Evolutionary conservation across 2,113 vertebrate genomes (phyloP), one percentile per base, ranked within the genome.

Genomic region (Paraplagusia blochii): DNA sequence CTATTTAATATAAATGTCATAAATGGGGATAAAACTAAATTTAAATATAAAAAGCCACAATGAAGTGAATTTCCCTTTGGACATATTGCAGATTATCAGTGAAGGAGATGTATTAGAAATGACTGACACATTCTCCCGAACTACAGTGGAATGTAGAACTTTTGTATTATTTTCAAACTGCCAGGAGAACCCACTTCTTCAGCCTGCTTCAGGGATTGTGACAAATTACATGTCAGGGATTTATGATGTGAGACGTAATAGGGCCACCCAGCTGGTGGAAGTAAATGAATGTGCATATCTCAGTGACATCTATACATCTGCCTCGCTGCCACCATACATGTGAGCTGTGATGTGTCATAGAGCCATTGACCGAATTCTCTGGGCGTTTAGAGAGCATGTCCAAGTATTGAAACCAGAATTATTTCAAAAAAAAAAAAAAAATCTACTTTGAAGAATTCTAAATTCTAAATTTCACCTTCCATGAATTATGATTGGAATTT

Each of bases 171-270:
- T 73, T 71, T 76, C 64, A 29, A 29, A 57, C 63, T 75, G 53
- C 29, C 47, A 46, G 29, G 57, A 67, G 48, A 65, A 52, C 36
- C 68, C 63, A 54, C 54, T 63, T 69, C 67, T 74, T 51, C 51
- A 81, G 58, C 79, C 67, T 69, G 74, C 62, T 78, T 66, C 53
- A 75, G 59, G 67, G 71, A 82, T 80, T 82, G 72, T 85, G 81
- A 88, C 77, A 88, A 87, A 86, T 88, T 78, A 87, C 55, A 70
- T 75, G 83, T 88, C 77, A 84, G 55, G 66, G 72, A 82, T 86
- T 90, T 85, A 90, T 87, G 76, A 88, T 83, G 76, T 77, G 77
- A 79, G 79, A 88, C 80, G 48, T 86, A 88, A 88, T 86, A 76
- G 75, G 85, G 82, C 79, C 87, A 88, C 71, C 76, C 84, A 85